Conservation (phyloP, 92 coral and sea anemone species). For the Anthopleura xanthogrammica region DNA sequence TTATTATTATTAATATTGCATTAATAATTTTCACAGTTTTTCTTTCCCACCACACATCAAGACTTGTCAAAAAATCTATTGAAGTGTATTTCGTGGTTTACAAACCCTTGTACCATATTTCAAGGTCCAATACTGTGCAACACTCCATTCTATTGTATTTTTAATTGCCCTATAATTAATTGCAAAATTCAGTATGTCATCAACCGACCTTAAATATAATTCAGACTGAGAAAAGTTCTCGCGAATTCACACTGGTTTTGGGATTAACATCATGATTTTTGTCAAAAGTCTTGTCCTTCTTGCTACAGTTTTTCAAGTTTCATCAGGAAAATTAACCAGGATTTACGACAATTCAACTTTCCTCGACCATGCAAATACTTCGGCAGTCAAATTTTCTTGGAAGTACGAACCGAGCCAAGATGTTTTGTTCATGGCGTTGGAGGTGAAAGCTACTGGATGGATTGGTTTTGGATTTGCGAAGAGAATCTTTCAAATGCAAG, state of each 20-base stretch:
- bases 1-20: too few species aligned
- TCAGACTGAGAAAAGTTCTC: not conserved
- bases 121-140: not conserved
- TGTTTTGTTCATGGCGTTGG: conserved; percentile 22
- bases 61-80: not conserved
- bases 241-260: not conserved
- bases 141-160: not conserved
- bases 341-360: conserved; percentile 20
- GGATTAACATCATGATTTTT: not conserved
- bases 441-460: conserved; percentile 45
- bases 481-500: conserved; percentile 36
- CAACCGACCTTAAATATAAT: not conserved
- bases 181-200: not conserved
- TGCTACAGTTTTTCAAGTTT: not conserved
- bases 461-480: conserved; percentile 47
- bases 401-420: conserved; percentile 22
- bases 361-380: conserved; percentile 10
- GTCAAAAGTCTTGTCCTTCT: not conserved
- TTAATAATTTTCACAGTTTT: too few species aligned
- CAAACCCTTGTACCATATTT: not conserved
- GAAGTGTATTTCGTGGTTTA: not conserved
- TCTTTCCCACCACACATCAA: too few species aligned
- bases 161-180: not conserved
- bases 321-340: conserved; percentile 1
- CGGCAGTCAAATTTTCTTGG: conserved; percentile 33